phyloP scores from a whole-genome alignment of 2,113 vertebrate genomes.

The Trochalopteron elliotii region DNA sequence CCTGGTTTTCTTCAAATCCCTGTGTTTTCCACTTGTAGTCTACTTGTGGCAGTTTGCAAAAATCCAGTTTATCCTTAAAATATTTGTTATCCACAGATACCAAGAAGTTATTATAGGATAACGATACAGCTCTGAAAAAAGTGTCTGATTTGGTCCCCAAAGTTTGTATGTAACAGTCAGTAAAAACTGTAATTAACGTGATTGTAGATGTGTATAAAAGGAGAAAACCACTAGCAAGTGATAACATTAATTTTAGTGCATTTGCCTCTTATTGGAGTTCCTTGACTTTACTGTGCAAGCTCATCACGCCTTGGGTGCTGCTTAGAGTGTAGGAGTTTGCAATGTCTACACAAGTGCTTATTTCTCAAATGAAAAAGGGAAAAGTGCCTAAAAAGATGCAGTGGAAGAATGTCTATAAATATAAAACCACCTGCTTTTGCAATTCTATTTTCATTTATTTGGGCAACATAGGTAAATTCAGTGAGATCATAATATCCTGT shows the following conservation, averaged over 20 bases:
- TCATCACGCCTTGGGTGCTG: background rate
- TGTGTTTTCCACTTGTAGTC: background rate
- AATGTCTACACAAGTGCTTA: background rate
- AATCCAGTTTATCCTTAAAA: background rate
- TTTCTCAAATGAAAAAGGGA: background rate
- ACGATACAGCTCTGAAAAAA: background rate
- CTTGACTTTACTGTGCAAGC: accelerated
- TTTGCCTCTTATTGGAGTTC: background rate
- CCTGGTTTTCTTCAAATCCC: background rate
- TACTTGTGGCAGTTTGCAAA: background rate
- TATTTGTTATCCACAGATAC: background rate
- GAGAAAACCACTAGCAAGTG: background rate
- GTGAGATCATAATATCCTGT: background rate
- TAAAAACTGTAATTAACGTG: background rate
- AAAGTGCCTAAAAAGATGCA: background rate
- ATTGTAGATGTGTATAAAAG: background rate
- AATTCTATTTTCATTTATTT: background rate
- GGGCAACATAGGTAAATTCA: background rate
- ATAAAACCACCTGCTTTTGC: background rate
- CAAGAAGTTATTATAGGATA: background rate
- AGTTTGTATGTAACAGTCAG: background rate
- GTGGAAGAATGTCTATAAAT: background rate
- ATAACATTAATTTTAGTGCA: background rate
- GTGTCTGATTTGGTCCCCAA: background rate
- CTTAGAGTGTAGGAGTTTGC: background rate